Evolutionary conservation across 2,888 invertebrate species (phyloP), one percentile per base, ranked within the genome.

Genomic region (Leucoma salicis): DNA sequence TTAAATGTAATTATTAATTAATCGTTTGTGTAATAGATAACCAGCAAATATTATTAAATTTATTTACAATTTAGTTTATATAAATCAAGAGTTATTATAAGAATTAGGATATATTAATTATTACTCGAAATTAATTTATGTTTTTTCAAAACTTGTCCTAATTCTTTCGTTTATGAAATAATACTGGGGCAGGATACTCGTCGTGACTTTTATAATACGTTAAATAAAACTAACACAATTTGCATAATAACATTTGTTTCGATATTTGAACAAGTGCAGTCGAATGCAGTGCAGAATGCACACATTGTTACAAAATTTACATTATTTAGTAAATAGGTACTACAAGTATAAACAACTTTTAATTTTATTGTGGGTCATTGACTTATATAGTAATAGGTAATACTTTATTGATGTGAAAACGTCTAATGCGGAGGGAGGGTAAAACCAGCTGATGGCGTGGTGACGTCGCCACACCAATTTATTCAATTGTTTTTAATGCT

Each of bases 261-360:
- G 12, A 15, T 72, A 71, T 72, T 72, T 69, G 44, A 37, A 42
- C 66, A 71, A 29, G 29, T 29, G 29, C 35, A 12, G 2, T 11
- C 11, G 13, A 31, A 18, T 40, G 47, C 42, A 48, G 13, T 39
- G 42, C 16, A 12, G 42, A 49, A 43, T 14, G 42, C 14, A 15
- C 48, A 38, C 39, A 49, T 58, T 55, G 49, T 57, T 29, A 10
- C 2, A 3, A 27, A 38, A 54, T 50, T 50, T 46, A 50, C 45
- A 42, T 61, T 50, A 45, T 56, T 53, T 49, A 50, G n/a, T 40
- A 33, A 39, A n/a, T n/a, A 48, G 29, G 38, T 37, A 39, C 24
- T 31, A 18, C n/a, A n/a, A n/a, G 36, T n/a, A 38, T 49, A 34
- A 35, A 49, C 41, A 41, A 41, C 35, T 39, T 38, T 36, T 44